These are phyloP conservation scores for Drosophila nasuta DNA, from an alignment of 1,140 invertebrate genomes.

Conservation along the genomic window DNA sequence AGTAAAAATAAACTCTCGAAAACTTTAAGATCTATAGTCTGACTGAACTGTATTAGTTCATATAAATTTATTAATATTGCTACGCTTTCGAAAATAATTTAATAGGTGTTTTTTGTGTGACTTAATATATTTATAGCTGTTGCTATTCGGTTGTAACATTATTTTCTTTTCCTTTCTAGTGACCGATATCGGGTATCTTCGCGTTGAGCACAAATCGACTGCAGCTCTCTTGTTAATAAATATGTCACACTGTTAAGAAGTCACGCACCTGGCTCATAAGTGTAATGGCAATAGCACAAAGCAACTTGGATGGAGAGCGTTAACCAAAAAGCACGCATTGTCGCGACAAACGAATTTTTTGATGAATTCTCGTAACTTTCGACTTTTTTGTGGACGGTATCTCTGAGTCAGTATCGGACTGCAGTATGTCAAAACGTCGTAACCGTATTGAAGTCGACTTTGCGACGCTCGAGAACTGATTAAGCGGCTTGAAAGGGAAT, in stretches of 20 bases:
- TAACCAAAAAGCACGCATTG: conserved; percentile 62
- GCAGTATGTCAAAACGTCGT: neutral
- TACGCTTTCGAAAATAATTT: no score
- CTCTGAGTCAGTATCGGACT: neutral
- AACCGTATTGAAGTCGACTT: conserved; percentile 11
- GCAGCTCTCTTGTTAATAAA: conserved; percentile 8
- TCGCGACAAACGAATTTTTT: conserved; percentile 46
- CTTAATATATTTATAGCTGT: neutral
- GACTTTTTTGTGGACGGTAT: conserved; percentile 21
- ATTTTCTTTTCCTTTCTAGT: neutral
- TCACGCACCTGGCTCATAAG: conserved; percentile 78
- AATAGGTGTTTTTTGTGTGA: no score
- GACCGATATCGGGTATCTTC: neutral
- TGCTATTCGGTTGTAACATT: neutral
- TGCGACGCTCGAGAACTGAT: conserved; percentile 47
- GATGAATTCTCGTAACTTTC: conserved; percentile 48
- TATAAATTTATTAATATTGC: no score
- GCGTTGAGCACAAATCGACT: neutral
- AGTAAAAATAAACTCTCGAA: no score
- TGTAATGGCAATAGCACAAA: conserved; percentile 65
- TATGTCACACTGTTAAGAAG: conserved; percentile 38
- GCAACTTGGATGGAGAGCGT: conserved; percentile 53
- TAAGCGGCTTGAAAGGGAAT: conserved; percentile 43
- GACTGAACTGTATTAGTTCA: no score
- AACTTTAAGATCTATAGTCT: no score